Conservation (phyloP, 2,888 invertebrate genomes). For the Acronicta aceris region DNA sequence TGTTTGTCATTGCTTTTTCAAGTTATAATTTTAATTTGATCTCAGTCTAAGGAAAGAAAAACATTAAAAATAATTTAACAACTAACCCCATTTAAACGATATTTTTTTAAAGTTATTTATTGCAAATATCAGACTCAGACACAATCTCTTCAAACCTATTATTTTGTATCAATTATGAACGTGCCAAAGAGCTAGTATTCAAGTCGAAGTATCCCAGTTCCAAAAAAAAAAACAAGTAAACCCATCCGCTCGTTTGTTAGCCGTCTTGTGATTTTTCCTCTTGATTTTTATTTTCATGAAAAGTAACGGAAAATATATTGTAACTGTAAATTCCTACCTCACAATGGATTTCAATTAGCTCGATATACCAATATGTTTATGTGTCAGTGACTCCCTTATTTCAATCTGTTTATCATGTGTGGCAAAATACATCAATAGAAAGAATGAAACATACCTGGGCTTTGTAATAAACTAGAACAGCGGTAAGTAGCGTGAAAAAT, state of each 20-base stretch:
- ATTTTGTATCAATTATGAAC: background rate
- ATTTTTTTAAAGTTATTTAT: too few relatives aligned
- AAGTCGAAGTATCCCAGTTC: slow-evolving; percentile 42
- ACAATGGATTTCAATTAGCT: slow-evolving; percentile 57
- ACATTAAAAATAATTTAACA: too few relatives aligned
- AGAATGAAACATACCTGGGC: slow-evolving; percentile 85
- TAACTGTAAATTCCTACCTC: slow-evolving; percentile 72
- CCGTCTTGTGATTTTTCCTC: slow-evolving; percentile 79
- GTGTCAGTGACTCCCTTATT: slow-evolving; percentile 54
- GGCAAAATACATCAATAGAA: slow-evolving; percentile 80
- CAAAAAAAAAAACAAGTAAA: slow-evolving; percentile 57
- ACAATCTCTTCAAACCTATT: too few relatives aligned
- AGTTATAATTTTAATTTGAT: too few relatives aligned
- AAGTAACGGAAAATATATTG: slow-evolving; percentile 83
- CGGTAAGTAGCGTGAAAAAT: slow-evolving; percentile 76
- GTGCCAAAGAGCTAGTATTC: slow-evolving; percentile 38
- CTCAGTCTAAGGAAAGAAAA: too few relatives aligned
- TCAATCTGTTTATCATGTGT: slow-evolving; percentile 78
- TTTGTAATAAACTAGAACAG: slow-evolving; percentile 77
- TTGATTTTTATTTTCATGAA: slow-evolving; percentile 79
- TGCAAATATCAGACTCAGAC: too few relatives aligned
- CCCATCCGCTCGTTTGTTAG: slow-evolving; percentile 66
- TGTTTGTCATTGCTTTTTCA: too few relatives aligned
- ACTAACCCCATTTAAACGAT: too few relatives aligned
- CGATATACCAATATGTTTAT: slow-evolving; percentile 42